Percentiles rank a stretch among this genome's conserved stretches.
Conservation (phyloP, 2,113 vertebrate species). For the Bubo blakistoni region DNA sequence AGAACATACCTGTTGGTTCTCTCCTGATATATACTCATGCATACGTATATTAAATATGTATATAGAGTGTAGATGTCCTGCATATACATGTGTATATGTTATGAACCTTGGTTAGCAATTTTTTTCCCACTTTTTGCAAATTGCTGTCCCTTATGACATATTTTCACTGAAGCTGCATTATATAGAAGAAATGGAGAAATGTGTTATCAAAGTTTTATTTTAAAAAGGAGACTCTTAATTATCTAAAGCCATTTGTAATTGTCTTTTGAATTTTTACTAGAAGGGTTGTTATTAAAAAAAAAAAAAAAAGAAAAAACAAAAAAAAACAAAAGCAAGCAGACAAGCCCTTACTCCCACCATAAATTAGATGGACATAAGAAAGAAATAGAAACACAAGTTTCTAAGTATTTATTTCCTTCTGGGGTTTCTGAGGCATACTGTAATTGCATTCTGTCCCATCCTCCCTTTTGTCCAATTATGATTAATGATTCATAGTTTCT, state of each 20-base stretch:
- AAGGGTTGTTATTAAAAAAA: constrained; percentile 40
- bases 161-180: constrained; percentile 65
- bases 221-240: constrained; percentile 68
- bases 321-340: background rate
- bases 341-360: background rate
- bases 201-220: constrained; percentile 73
- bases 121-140: constrained; percentile 68
- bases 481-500: constrained; percentile 46
- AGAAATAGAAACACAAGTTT: constrained; percentile 19
- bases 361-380: background rate
- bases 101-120: constrained; percentile 67
- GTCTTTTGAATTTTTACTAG: constrained; percentile 50
- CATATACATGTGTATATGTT: constrained; percentile 79
- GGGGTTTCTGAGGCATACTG: background rate
- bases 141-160: constrained; percentile 69
- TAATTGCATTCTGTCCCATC: background rate
- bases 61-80: constrained; percentile 74
- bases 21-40: constrained; percentile 68
- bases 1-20: constrained; percentile 61
- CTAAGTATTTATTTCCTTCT: constrained; percentile 1
- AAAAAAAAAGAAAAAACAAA: background rate
- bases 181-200: constrained; percentile 71
- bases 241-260: constrained; percentile 69
- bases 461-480: constrained; percentile 1
- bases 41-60: constrained; percentile 72